Evolutionary conservation across 2,797 vertebrate genomes (phyloP), one percentile per base, ranked within the genome.

Genomic region (Esox masquinongy): DNA sequence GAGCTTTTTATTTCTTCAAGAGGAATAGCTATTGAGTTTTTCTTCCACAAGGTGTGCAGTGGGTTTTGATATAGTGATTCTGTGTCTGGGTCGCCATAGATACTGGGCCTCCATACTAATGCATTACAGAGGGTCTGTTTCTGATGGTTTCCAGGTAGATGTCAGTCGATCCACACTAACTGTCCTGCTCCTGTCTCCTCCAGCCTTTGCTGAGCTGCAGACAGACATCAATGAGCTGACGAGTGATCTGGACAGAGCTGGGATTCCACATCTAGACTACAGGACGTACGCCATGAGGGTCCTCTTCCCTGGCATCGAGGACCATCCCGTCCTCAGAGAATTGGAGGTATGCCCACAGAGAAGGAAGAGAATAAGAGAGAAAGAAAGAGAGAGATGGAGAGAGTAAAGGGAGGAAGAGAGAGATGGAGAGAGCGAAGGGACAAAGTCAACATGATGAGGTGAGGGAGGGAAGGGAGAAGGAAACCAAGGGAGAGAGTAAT

Each of bases 151-250:
- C 43, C 73, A 39, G 39, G 6, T 34, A 34, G 15, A 36, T 31
- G 26, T 34, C 64, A 19, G 31, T 67, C 14, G 61, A 31, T 67
- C 64, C 26, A 67, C 15, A 36, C 29, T n/a, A 16, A 31, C 63
- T 6, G 31, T 29, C 39, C 19, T 24, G 36, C 68, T 69, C 36
- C n/a, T 69, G 36, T 43, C 39, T 51, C 29, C 26, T 53, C 70
- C 72, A 95, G 97, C 98, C 17, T 99, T 99, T 84, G 98, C 98
- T 0, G 97, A 99, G 85, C 91, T 95, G 78, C 94, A 96, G 89
- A 96, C 92, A 0, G 94, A 95, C 80, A 95, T 94, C 86, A 95
- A 96, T 3, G 96, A 97, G 85, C 84, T 97, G 79, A 97, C 96
- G 82, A 97, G 96, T 0, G 96, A 97, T 85, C 91, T 97, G 85